phyloP scores from a whole-genome alignment of 1,140 invertebrate species.

The Pseudomyrmex concolor region DNA sequence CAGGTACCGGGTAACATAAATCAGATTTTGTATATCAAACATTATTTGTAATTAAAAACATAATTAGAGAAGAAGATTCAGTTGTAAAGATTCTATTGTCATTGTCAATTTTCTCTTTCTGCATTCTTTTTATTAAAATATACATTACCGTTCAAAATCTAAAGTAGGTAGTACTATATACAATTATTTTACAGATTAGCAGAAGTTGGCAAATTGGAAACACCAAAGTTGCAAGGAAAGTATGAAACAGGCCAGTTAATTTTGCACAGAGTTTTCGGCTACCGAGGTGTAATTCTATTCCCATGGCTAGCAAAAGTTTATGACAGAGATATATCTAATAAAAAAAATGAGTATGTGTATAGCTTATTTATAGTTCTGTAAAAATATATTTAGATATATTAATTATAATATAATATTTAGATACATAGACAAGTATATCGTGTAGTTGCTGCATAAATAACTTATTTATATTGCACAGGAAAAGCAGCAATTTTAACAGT shows the following conservation, averaged over 20 bases:
- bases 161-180: conserved; percentile 14
- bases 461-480: conserved; percentile 69
- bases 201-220: conserved; percentile 93
- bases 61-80: neutral
- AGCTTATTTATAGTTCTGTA: conserved; percentile 14
- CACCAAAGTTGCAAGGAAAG: conserved; percentile 93
- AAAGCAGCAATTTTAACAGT: conserved; percentile 83
- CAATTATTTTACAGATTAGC: conserved; percentile 86
- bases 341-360: conserved; percentile 80
- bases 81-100: neutral
- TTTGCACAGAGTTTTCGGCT: conserved; percentile 97
- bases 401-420: neutral
- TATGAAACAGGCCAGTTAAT: conserved; percentile 98
- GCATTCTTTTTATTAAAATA: neutral
- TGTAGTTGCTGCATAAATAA: neutral
- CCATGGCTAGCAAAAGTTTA: conserved; percentile 98
- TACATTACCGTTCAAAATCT: neutral
- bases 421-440: neutral
- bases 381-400: conserved; percentile 18
- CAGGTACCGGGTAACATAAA: conserved; percentile 68
- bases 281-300: conserved; percentile 97
- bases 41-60: neutral
- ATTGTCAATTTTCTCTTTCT: neutral
- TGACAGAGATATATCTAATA: conserved; percentile 92
- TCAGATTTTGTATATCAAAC: neutral